Conservation (phyloP, 2,797 vertebrate species). For the Pampus argenteus region DNA sequence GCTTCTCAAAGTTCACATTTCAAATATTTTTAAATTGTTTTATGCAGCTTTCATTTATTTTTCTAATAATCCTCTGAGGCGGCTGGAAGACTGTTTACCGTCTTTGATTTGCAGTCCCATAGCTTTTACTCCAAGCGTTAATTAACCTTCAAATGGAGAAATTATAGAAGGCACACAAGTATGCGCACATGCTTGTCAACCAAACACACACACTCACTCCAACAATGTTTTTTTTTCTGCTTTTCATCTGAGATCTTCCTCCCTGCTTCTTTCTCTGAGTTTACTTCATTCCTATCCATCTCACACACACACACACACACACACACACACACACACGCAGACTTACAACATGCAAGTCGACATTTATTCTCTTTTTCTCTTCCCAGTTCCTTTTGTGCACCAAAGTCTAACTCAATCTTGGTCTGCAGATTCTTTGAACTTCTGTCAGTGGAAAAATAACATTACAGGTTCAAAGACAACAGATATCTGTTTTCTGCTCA, state of each 20-base stretch:
- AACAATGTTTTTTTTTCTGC: conserved; percentile 60
- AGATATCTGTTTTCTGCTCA: conserved; percentile 76
- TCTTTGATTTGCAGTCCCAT: conserved; percentile 80
- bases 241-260: conserved; percentile 76
- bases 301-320: neutral
- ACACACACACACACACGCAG: conserved; percentile 12
- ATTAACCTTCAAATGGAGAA: conserved; percentile 85
- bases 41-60: conserved; percentile 78
- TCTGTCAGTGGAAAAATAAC: conserved; percentile 78
- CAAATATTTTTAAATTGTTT: conserved; percentile 80
- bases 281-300: conserved; percentile 8
- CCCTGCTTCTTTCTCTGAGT: conserved; percentile 48
- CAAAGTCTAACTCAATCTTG: conserved; percentile 77
- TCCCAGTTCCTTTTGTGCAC: conserved; percentile 73
- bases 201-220: conserved; percentile 30
- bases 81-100: conserved; percentile 76
- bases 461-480: conserved; percentile 84
- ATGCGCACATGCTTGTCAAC: conserved; percentile 23
- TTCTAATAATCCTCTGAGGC: conserved; percentile 80
- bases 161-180: conserved; percentile 67
- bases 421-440: conserved; percentile 79
- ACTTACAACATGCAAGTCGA: conserved; percentile 62
- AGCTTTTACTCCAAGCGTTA: conserved; percentile 82
- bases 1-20: conserved; percentile 77
- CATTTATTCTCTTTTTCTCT: conserved; percentile 70